Evolutionary conservation across 2,113 vertebrate genomes (phyloP), one percentile per base, ranked within the genome.

Genomic region (Oxygymnocypris stewartii): DNA sequence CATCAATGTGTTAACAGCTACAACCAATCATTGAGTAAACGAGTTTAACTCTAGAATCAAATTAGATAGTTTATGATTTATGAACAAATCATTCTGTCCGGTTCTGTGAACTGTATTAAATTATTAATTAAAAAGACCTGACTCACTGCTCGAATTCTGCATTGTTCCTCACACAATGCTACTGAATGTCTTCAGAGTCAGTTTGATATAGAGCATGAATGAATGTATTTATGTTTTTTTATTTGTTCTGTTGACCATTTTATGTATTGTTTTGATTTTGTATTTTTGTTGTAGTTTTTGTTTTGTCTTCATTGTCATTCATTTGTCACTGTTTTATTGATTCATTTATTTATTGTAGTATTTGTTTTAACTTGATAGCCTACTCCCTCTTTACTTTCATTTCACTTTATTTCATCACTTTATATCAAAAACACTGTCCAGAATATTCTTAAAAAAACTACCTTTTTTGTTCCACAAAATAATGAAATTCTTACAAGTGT

Each of bases 331-430:
- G 13, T 16, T 20, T 54, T 54, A 54, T 54, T 54, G 16, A 54
- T 54, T 54, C 5, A 51, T 51, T 51, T 51, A 51, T 51, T 16
- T 51, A 10, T 61, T 61, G 57, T n/a, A 23, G 2, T 59, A 9
- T 59, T 61, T 59, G 1, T n/a, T 61, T 20, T 3, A n/a, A 23
- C 23, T 61, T 61, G 57, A 23, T 9, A 61, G 57, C 23, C 23
- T 18, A 61, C 23, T n/a, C 23, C 23, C 57, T 61, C 57, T n/a
- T 61, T 8, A 3, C 57, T 61, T 61, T 61, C 8, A 61, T 61
- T 61, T 23, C 57, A 61, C 57, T 61, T 61, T n/a, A n/a, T 61
- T 61, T 61, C 57, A 59, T 61, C 57, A 61, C 57, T 61, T 61
- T 54, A 54, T 54, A 54, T 61, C 20, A 1, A 61, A 61, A 61